Conservation (phyloP, 2,113 vertebrate genomes). For the Tympanuchus pallidicinctus region DNA sequence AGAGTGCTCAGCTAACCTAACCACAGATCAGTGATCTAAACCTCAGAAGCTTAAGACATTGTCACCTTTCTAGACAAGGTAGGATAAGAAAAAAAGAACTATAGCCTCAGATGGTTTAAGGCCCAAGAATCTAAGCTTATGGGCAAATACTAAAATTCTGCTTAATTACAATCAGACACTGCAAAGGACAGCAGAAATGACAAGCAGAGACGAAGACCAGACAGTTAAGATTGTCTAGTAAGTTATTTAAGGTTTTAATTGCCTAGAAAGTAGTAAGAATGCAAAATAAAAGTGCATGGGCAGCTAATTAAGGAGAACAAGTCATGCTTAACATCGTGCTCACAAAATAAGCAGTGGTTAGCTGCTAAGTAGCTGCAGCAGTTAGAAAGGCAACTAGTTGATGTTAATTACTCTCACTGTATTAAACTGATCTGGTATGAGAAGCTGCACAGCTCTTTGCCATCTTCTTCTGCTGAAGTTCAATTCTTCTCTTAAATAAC, state of each 20-base stretch:
- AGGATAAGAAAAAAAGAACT: not conserved
- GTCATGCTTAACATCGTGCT: not conserved
- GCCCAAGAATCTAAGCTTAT: not conserved
- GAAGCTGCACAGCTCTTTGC: not conserved
- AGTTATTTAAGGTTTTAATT: not conserved
- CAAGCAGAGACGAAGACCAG: not conserved
- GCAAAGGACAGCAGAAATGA: not conserved
- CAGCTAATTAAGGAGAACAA: not conserved
- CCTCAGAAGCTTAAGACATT: not conserved
- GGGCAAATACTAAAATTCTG: not conserved
- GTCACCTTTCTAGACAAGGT: not conserved
- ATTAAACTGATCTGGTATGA: not conserved
- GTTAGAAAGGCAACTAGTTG: not conserved
- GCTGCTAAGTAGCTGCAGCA: not conserved
- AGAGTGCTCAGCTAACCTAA: not conserved
- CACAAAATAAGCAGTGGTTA: not conserved
- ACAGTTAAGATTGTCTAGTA: not conserved
- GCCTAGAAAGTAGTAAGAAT: not conserved
- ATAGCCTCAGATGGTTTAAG: not conserved
- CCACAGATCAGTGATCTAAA: not conserved
- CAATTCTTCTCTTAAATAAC: not conserved
- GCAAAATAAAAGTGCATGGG: not conserved
- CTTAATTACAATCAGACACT: not conserved
- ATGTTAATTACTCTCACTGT: not conserved
- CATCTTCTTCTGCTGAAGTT: not conserved